Percentiles rank a stretch among this genome's conserved stretches.
Conservation (phyloP, 2,888 invertebrate species). For the Lasioglossum figueresi region DNA sequence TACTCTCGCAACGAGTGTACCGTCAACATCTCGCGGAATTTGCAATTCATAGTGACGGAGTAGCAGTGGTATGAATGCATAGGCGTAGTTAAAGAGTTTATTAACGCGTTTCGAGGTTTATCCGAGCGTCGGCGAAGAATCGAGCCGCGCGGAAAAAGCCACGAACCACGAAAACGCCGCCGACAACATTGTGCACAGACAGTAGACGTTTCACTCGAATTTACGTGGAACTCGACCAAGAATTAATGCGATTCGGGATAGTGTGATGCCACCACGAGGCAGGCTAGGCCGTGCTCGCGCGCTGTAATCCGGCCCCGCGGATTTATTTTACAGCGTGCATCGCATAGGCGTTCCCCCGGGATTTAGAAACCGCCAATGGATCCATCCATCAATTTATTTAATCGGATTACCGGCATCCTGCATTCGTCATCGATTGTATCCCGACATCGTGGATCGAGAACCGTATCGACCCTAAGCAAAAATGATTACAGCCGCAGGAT, state of each 20-base stretch:
- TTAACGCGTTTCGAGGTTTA: no score
- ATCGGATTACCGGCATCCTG: conserved; percentile 79
- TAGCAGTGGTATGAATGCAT: no score
- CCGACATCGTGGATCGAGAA: conserved; percentile 52
- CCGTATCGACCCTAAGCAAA: conserved; percentile 48
- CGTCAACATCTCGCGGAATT: no score
- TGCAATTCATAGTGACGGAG: no score
- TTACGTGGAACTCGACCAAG: not conserved
- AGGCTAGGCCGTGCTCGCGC: conserved; percentile 24
- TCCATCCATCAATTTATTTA: conserved; percentile 80
- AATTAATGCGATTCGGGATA: conserved; percentile 15
- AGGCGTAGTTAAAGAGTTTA: no score
- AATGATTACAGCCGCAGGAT: conserved; percentile 40
- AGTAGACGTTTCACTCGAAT: conserved; percentile 1
- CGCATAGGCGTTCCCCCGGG: conserved; percentile 69
- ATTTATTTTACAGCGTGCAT: conserved; percentile 79
- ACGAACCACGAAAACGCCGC: not conserved
- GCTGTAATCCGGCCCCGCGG: conserved; percentile 72
- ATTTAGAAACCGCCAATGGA: conserved; percentile 72
- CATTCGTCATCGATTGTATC: conserved; percentile 75
- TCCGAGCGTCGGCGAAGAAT: not conserved
- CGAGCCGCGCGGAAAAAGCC: not conserved
- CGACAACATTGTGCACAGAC: not conserved
- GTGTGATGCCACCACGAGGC: not conserved
- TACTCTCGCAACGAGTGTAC: no score